Evolutionary conservation across 2,797 vertebrate genomes (phyloP), one percentile per base, ranked within the genome.

Genomic region (Tragopan temminckii): DNA sequence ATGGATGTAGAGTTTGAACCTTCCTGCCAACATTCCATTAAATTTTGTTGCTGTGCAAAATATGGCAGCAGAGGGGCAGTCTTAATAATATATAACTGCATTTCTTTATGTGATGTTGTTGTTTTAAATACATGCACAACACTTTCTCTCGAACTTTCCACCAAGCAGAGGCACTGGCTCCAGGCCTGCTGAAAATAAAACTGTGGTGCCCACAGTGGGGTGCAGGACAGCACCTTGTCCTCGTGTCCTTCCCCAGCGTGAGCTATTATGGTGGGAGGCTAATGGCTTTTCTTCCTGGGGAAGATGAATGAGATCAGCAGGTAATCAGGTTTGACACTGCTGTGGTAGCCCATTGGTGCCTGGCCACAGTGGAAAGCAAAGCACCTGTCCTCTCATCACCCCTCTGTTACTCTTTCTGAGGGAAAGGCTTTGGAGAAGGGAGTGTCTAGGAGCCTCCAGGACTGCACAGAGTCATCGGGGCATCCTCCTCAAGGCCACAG

Each of bases 291-390:
- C 57, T 59, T 43, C 58, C 40, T 42, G 40, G 10, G 50, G 50
- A 55, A 77, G 53, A 38, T 15, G 69, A 89, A 93, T 4, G 16
- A 36, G 50, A 19, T 88, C 52, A 81, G 46, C 18, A 12, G 0
- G 1, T 70, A 85, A 87, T 57, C 61, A 31, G 21, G 48, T 95
- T 94, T 95, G 16, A 38, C 40, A 55, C 63, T 89, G 59, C 52
- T 80, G 57, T 31, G 38, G 42, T 63, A 35, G 45, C 33, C 25
- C 84, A 52, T 21, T 33, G 17, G 13, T 87, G 78, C 67, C 31
- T 36, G 69, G 17, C 12, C 48, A 31, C 43, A 9, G 1, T 5
- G 48, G 45, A 84, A 87, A 33, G 16, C 81, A 13, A 9, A 74
- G 57, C 8, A 74, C 48, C 31, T n/a, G 11, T 48, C 2, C 25